A percentile compares a stretch with the other conserved stretches of the same genome.
Evolutionary conservation across 2,113 vertebrate species (phyloP).

Genomic region (Clinocottus analis): DNA sequence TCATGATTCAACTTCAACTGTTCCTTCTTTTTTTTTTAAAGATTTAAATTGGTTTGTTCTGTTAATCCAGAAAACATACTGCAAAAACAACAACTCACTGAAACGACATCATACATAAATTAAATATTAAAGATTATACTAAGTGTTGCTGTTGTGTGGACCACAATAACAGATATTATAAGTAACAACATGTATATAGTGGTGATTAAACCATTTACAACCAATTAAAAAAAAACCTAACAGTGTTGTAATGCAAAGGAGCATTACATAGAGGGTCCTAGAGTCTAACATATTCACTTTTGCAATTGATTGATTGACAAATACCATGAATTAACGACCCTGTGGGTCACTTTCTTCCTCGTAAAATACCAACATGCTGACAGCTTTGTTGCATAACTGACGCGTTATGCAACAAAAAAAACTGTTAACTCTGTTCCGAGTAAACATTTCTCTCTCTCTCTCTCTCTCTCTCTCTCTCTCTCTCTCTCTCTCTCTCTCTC

Average conservation of each 20-base stretch:
- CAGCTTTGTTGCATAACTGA: conserved; percentile 1
- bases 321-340: not conserved
- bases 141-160: not conserved
- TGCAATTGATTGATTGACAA: not conserved
- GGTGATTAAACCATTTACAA: not conserved
- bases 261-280: not conserved
- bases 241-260: not conserved
- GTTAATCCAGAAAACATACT: not conserved
- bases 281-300: not conserved
- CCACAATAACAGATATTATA: not conserved
- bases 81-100: not conserved
- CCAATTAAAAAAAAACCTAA: not conserved
- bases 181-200: too few relatives aligned
- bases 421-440: conserved; percentile 28
- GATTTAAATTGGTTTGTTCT: not conserved
- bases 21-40: too few relatives aligned
- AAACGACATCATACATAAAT: not conserved
- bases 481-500: conserved; percentile 1
- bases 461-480: too few relatives aligned
- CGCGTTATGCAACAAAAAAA: not conserved
- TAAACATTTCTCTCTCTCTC: conserved; percentile 11
- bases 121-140: not conserved
- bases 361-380: not conserved
- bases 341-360: not conserved
- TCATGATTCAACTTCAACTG: not conserved